A percentile compares a stretch with the other conserved stretches of the same genome.
Conservation (phyloP, 2,113 vertebrate genomes). For the Perca flavescens region DNA sequence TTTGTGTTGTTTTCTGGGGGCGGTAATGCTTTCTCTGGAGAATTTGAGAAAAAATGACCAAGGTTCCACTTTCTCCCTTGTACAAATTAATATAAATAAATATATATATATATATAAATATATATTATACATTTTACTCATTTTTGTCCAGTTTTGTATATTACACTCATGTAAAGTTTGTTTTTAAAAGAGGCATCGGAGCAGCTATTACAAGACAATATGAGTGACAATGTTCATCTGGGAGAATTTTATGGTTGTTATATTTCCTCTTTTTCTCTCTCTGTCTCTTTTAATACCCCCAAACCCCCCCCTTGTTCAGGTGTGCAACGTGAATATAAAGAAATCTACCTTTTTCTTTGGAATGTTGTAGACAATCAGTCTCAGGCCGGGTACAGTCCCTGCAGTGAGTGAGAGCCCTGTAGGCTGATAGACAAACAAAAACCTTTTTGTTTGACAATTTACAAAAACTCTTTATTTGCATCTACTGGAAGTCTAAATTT, state of each 20-base stretch:
- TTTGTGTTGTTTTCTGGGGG: slow-evolving; percentile 51
- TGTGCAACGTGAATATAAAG: slow-evolving; percentile 74
- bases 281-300: slow-evolving; percentile 57
- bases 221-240: slow-evolving; percentile 82
- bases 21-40: slow-evolving; percentile 67
- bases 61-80: slow-evolving; percentile 87
- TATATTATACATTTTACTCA: slow-evolving; percentile 84
- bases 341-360: slow-evolving; percentile 78
- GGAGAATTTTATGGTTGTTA: slow-evolving; percentile 84
- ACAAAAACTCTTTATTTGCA: slow-evolving; percentile 66
- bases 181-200: slow-evolving; percentile 81
- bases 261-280: slow-evolving; percentile 66
- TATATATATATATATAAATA: slow-evolving; percentile 66
- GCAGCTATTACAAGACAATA: slow-evolving; percentile 83
- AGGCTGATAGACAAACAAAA: slow-evolving; percentile 77
- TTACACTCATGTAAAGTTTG: slow-evolving; percentile 82
- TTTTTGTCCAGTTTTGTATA: slow-evolving; percentile 86
- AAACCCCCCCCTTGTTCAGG: slow-evolving; percentile 67
- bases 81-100: slow-evolving; percentile 88
- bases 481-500: slow-evolving; percentile 83
- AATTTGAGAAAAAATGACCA: slow-evolving; percentile 69
- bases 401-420: slow-evolving; percentile 73
- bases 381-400: slow-evolving; percentile 82
- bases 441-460: slow-evolving; percentile 56
- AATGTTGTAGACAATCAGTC: slow-evolving; percentile 87